Evolutionary conservation across 2,797 vertebrate species (phyloP).

Genomic region (Acropternis orthonyx): DNA sequence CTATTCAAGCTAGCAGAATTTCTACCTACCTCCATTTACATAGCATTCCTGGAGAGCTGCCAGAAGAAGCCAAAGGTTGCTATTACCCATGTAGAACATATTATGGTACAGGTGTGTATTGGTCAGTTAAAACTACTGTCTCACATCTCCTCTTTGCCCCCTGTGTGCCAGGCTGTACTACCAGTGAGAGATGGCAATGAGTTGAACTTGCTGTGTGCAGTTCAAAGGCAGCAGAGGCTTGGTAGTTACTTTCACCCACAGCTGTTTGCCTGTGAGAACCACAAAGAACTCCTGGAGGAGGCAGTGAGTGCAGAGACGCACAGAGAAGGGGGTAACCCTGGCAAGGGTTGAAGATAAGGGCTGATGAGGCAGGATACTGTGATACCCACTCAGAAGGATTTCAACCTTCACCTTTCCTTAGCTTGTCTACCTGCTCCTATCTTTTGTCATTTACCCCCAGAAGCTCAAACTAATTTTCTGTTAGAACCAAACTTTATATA

Average conservation of each 20-base stretch:
- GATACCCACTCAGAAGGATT: neutral
- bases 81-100: slow-evolving; percentile 92
- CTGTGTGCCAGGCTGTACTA: too few relatives aligned
- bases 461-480: neutral
- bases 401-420: neutral
- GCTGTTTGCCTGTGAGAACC: neutral
- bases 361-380: neutral
- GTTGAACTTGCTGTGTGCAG: neutral
- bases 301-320: rapidly evolving
- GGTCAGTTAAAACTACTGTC: neutral
- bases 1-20: slow-evolving; percentile 96
- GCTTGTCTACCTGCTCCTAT: neutral
- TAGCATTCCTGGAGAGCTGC: slow-evolving; percentile 89
- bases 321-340: neutral
- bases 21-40: slow-evolving; percentile 95
- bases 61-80: slow-evolving; percentile 88
- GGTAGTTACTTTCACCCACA: neutral
- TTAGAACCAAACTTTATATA: neutral
- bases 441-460: neutral
- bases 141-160: neutral
- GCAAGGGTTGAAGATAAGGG: neutral
- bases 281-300: neutral
- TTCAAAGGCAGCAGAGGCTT: neutral
- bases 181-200: neutral
- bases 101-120: slow-evolving; percentile 85